Evolutionary conservation across 2,113 vertebrate species (phyloP).

Genomic region (Equus quagga): DNA sequence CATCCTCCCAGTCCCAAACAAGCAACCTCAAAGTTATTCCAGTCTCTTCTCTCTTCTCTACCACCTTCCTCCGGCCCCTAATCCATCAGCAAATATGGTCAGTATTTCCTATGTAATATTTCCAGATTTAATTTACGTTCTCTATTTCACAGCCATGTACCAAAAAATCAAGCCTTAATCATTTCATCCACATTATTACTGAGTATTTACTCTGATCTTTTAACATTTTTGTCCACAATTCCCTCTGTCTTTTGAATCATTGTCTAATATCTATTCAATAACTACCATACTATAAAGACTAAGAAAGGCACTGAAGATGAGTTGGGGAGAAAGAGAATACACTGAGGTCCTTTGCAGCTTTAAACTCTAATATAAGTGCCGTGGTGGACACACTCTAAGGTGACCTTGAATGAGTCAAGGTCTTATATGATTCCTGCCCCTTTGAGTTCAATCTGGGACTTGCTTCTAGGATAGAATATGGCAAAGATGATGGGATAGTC

Average conservation of each 20-base stretch:
- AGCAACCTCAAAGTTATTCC: constrained; percentile 52
- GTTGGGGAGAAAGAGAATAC: neutral
- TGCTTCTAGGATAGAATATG: neutral
- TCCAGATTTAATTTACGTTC: neutral
- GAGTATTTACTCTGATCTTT: neutral
- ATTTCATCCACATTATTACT: neutral
- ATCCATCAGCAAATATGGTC: constrained; percentile 12
- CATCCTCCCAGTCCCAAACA: constrained; percentile 32
- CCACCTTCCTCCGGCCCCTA: neutral
- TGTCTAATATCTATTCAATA: constrained; percentile 1
- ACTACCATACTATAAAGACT: neutral
- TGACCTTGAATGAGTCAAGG: neutral
- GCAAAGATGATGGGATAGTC: neutral
- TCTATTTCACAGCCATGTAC: neutral
- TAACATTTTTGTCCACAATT: neutral
- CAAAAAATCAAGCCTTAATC: constrained; percentile 29
- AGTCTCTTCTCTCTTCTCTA: constrained; percentile 12
- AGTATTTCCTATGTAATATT: constrained; percentile 6
- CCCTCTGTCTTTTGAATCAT: neutral
- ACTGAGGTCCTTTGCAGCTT: neutral
- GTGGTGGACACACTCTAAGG: neutral
- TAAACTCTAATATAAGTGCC: neutral
- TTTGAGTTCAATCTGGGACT: neutral
- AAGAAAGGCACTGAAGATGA: neutral
- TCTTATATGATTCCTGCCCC: neutral